Percentiles rank a stretch among this genome's conserved stretches.
phyloP scores from a whole-genome alignment of 1,140 invertebrate genomes.

The Pristionchus pacificus region DNA sequence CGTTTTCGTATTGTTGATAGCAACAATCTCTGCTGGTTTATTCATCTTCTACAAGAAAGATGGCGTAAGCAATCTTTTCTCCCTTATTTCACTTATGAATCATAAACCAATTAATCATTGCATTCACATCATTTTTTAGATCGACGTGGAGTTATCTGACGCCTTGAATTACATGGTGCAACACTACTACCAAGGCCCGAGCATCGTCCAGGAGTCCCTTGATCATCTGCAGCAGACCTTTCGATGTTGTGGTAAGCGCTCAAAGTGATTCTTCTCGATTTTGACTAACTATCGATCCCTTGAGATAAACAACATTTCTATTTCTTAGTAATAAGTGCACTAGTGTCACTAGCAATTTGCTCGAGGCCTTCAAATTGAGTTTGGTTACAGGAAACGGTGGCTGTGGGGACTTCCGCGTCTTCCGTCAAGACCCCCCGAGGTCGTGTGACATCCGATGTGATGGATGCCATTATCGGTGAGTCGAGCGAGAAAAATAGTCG shows the following conservation, averaged over 20 bases:
- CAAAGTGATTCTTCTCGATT: no score
- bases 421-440: conserved; percentile 53
- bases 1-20: conserved; percentile 46
- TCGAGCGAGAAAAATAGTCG: not conserved
- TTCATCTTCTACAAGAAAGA: conserved; percentile 55
- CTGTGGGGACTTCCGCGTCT: conserved; percentile 53
- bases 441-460: conserved; percentile 56
- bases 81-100: not conserved
- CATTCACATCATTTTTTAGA: conserved; percentile 30
- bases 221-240: conserved; percentile 54
- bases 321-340: no score
- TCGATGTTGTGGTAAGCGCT: conserved; percentile 50
- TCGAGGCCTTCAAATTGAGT: no score
- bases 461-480: conserved; percentile 51
- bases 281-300: no score
- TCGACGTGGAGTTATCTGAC: conserved; percentile 55
- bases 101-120: not conserved
- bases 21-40: conserved; percentile 44
- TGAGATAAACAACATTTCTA: no score
- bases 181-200: conserved; percentile 55
- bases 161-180: conserved; percentile 57
- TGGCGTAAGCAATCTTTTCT: conserved; percentile 27
- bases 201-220: conserved; percentile 51
- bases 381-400: conserved; percentile 52
- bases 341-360: no score